Conservation (phyloP, 2,888 invertebrate species). For the Sphinx pinastri region DNA sequence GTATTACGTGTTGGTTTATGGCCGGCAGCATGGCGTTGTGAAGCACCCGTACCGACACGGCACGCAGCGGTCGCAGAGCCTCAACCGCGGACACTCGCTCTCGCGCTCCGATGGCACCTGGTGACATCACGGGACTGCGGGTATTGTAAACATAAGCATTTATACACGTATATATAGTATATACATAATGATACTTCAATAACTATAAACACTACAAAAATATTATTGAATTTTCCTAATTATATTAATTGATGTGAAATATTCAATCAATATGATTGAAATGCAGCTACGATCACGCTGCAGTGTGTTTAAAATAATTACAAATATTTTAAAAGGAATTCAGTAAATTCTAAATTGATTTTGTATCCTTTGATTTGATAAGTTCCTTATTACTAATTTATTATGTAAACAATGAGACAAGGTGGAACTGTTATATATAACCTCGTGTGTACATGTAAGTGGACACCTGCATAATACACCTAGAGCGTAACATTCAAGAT, state of each 20-base stretch:
- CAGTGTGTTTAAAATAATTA: background rate
- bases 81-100: conserved; percentile 89
- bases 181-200: background rate
- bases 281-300: background rate
- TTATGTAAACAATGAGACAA: background rate
- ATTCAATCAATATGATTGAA: background rate
- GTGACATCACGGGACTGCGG: conserved; percentile 91
- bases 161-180: background rate
- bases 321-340: no score
- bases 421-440: conserved; percentile 3
- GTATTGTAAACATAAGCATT: conserved; percentile 54
- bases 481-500: conserved; percentile 6
- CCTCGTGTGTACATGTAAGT: conserved; percentile 18
- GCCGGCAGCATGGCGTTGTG: conserved; percentile 85
- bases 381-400: background rate
- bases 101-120: conserved; percentile 89
- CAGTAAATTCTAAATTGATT: no score
- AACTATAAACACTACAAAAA: background rate
- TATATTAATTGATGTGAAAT: no score
- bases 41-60: conserved; percentile 85
- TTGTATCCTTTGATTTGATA: no score
- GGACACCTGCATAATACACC: conserved; percentile 18
- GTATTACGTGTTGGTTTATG: conserved; percentile 33
- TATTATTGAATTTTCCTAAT: background rate
- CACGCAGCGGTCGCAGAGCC: conserved; percentile 88